Evolutionary conservation across 2,797 vertebrate species (phyloP).

Genomic region (Argentina silus): DNA sequence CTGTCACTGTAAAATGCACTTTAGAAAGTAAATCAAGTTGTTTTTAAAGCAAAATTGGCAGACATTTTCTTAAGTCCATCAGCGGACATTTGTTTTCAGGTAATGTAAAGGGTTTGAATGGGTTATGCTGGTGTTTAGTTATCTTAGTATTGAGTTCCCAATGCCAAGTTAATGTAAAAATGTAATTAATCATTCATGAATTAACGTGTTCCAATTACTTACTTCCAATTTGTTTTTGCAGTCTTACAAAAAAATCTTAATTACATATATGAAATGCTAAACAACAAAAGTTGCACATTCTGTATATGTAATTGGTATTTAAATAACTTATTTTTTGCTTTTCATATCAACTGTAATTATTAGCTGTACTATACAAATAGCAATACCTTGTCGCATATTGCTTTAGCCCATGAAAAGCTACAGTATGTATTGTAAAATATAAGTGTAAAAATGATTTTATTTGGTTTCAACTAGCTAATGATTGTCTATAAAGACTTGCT

Average conservation of each 20-base stretch:
- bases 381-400: slow-evolving; percentile 91
- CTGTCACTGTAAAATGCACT: slow-evolving; percentile 86
- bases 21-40: slow-evolving; percentile 77
- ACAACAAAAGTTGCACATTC: slow-evolving; percentile 95
- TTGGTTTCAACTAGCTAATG: slow-evolving; percentile 91
- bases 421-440: slow-evolving; percentile 91
- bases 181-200: slow-evolving; percentile 79
- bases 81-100: slow-evolving; percentile 63
- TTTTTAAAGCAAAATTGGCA: slow-evolving; percentile 68
- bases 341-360: slow-evolving; percentile 96
- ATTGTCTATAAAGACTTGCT: slow-evolving; percentile 92
- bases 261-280: slow-evolving; percentile 93
- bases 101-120: slow-evolving; percentile 64
- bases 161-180: slow-evolving; percentile 78
- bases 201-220: slow-evolving; percentile 67
- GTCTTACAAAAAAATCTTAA: slow-evolving; percentile 68
- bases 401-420: slow-evolving; percentile 90
- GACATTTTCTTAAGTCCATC: slow-evolving; percentile 54
- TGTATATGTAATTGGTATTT: slow-evolving; percentile 99
- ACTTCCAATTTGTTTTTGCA: slow-evolving; percentile 63
- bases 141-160: slow-evolving; percentile 67
- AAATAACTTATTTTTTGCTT: slow-evolving; percentile 99
- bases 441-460: slow-evolving; percentile 95
- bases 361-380: slow-evolving; percentile 98
- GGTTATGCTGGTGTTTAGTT: slow-evolving; percentile 63